A percentile compares a stretch with the other conserved stretches of the same genome.
Evolutionary conservation across 2,888 invertebrate genomes (phyloP).

Genomic region (Chouioia cunea): DNA sequence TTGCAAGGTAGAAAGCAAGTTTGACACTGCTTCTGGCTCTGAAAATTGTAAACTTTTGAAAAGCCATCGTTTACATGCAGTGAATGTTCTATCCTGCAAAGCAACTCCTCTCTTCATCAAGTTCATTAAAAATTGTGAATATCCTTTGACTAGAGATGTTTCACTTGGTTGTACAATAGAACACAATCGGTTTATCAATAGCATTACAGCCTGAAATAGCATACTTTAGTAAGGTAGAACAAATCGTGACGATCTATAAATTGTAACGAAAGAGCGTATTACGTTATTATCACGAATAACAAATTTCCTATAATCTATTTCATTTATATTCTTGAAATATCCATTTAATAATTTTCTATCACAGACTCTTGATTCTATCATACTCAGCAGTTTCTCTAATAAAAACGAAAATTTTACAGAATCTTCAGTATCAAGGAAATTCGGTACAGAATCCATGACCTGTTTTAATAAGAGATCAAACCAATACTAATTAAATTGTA

Average conservation of each 20-base stretch:
- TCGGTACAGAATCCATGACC: conserved; percentile 35
- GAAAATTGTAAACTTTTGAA: conserved; percentile 54
- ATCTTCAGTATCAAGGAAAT: conserved; percentile 19
- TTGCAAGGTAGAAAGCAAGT: conserved; percentile 55
- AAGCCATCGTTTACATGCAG: conserved; percentile 57
- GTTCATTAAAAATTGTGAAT: conserved; percentile 57
- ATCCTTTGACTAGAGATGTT: conserved; percentile 54
- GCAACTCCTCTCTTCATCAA: conserved; percentile 53
- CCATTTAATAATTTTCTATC: conserved; percentile 68
- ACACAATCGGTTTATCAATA: conserved; percentile 58
- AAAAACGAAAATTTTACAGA: conserved; percentile 54
- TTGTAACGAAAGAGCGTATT: conserved; percentile 47
- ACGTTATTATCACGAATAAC: conserved; percentile 69
- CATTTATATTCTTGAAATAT: conserved; percentile 75
- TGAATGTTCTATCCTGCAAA: conserved; percentile 55
- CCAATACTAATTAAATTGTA: conserved; percentile 3
- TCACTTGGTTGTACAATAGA: conserved; percentile 54
- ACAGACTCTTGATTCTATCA: conserved; percentile 53
- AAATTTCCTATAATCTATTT: conserved; percentile 72
- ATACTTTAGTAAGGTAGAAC: conserved; percentile 5
- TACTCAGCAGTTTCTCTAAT: conserved; percentile 54
- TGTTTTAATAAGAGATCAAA: not conserved
- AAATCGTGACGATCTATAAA: not conserved
- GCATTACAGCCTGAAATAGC: conserved; percentile 52
- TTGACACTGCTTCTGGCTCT: conserved; percentile 46